Base-by-base conservation (phyloP, 92 coral and sea anemone genomes). In the Pocillopora meandrina region DNA sequence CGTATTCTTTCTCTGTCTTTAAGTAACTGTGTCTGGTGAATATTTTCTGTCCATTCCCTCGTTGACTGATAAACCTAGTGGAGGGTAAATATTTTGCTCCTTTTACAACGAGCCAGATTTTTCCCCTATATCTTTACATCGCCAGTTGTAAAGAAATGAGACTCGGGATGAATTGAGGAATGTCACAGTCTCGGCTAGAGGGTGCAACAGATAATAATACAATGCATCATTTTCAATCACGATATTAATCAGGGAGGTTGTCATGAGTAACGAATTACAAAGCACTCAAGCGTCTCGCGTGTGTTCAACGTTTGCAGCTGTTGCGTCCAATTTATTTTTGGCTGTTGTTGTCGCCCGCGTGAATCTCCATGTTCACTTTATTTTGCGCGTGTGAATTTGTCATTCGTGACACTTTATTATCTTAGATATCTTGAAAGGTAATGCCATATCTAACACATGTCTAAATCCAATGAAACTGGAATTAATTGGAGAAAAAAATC, bases 71-170 rank as follows among this genome's bases (percentile, higher is more conserved):
- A 49, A 12, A 12, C 1, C 5, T 35, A 12, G n/a, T n/a, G 35
- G 33, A 23, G 9, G 33, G 12, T 16, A 49, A 57, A 15, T 34
- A 61, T 56, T 56, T 76, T 1, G 59, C 57, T 31, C 83, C 61
- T 34, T 16, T 63, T 7, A 67, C 18, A 76, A 76, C 57, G 34
- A 67, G 26, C 67, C 70, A 84, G 11, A 78, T 36, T 85, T 85
- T 60, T 78, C 70, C n/a, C 85, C 18, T 18, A 79, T 59, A n/a
- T 85, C 89, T 31, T 49, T 60, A 55, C 89, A 85, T 42, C 89
- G 84, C 89, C 89, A 85, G 65, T 79, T 78, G 17, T 85, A 85
- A 1, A 85, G 78, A 70, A 86, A 80, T 12, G 85, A 85, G 72
- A 79, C 80, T 7, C 79, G 9, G 9, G 85, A 65, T 12, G 89